phyloP scores from a whole-genome alignment of 2,113 vertebrate species.

The Pavo muticus region DNA sequence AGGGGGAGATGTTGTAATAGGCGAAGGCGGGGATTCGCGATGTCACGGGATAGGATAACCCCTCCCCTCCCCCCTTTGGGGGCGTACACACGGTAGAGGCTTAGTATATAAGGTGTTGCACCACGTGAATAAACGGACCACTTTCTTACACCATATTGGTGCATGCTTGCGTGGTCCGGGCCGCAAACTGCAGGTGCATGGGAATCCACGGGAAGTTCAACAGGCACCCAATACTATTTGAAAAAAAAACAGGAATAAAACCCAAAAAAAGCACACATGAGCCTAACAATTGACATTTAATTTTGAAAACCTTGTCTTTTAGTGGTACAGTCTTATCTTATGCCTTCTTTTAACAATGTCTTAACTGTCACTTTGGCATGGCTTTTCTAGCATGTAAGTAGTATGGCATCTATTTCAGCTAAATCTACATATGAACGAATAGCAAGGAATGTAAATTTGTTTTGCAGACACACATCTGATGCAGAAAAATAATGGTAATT shows the following conservation, averaged over 20 bases:
- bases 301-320: neutral
- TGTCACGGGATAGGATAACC: too few species aligned
- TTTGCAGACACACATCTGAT: neutral
- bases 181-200: too few species aligned
- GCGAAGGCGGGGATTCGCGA: too few species aligned
- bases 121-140: too few species aligned
- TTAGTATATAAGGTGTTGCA: too few species aligned
- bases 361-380: neutral
- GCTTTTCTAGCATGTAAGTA: neutral
- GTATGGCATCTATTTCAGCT: neutral
- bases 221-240: neutral
- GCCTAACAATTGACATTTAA: neutral
- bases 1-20: too few species aligned
- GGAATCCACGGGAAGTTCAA: too few species aligned
- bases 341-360: rapidly evolving
- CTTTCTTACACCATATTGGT: too few species aligned
- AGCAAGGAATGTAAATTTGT: neutral
- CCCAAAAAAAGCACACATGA: neutral
- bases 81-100: too few species aligned
- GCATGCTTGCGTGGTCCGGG: too few species aligned
- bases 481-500: neutral
- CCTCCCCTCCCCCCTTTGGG: too few species aligned
- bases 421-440: neutral
- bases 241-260: neutral
- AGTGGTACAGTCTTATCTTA: neutral